These are phyloP conservation scores for Cataglyphis livida DNA, from an alignment of 2,888 invertebrate genomes.

Conservation along the genomic window DNA sequence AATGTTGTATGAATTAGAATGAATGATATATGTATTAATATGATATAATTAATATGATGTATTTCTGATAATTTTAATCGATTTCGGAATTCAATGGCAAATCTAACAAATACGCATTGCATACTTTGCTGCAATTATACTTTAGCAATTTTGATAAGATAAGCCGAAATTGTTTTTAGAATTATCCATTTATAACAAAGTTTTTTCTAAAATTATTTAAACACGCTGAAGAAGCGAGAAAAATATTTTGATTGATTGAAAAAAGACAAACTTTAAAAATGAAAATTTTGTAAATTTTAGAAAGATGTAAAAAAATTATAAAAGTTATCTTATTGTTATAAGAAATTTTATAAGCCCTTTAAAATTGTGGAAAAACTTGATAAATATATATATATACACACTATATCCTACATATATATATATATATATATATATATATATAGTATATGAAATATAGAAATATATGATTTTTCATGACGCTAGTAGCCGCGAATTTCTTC, in stretches of 20 bases:
- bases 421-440: too few species aligned
- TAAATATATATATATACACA: too few species aligned
- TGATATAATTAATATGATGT: not conserved
- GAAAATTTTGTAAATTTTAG: not conserved
- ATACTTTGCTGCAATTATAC: not conserved
- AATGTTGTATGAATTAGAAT: not conserved
- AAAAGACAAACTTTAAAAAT: not conserved
- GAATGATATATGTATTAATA: too few species aligned
- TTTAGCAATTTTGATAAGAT: not conserved
- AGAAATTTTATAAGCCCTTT: too few species aligned
- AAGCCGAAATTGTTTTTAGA: not conserved
- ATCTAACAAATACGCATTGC: not conserved
- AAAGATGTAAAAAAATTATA: not conserved
- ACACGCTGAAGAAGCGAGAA: not conserved
- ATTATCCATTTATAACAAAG: not conserved
- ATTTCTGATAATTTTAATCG: not conserved
- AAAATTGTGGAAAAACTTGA: too few species aligned
- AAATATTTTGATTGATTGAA: not conserved
- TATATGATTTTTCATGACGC: conserved; percentile 5
- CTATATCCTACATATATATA: too few species aligned
- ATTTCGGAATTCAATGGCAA: not conserved
- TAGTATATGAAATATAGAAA: not conserved
- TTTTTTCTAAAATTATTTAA: too few species aligned
- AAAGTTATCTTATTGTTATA: too few species aligned
- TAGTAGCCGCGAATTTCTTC: conserved; percentile 40